A percentile compares a stretch with the other conserved stretches of the same genome.
These are phyloP conservation scores for Pseudochirops cupreus DNA, from an alignment of 2,797 vertebrate species.

Conservation along the genomic window DNA sequence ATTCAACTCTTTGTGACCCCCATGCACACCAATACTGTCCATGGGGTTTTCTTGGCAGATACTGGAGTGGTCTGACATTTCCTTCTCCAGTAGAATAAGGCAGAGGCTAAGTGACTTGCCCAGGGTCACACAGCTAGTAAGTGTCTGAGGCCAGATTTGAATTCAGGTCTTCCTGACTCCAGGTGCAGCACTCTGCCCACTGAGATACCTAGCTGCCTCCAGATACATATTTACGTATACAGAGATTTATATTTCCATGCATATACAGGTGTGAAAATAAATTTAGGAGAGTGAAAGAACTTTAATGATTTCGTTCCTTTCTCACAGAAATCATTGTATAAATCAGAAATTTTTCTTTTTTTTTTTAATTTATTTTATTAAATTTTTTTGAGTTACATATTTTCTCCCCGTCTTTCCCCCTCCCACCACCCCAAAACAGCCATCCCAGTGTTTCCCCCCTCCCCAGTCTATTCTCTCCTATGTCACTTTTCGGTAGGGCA, in stretches of 20 bases:
- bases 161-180: neutral
- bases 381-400: too few species aligned
- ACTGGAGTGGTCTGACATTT: neutral
- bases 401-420: too few species aligned
- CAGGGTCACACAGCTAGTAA: neutral
- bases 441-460: too few species aligned
- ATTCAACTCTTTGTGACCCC: neutral
- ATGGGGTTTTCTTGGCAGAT: neutral
- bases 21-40: neutral
- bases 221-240: neutral
- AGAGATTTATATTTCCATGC: neutral
- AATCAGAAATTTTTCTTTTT: slow-evolving; percentile 1
- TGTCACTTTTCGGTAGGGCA: too few species aligned
- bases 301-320: neutral
- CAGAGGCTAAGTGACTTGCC: neutral
- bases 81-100: neutral
- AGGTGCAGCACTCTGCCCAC: neutral
- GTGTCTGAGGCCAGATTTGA: neutral
- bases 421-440: too few species aligned
- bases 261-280: neutral
- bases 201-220: neutral
- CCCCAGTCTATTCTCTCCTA: too few species aligned
- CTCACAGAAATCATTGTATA: slow-evolving; percentile 22
- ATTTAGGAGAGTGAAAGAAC: neutral
- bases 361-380: too few species aligned